A percentile compares a stretch with the other conserved stretches of the same genome.
Conservation (phyloP, 2,113 vertebrate species). For the Tyto alba region DNA sequence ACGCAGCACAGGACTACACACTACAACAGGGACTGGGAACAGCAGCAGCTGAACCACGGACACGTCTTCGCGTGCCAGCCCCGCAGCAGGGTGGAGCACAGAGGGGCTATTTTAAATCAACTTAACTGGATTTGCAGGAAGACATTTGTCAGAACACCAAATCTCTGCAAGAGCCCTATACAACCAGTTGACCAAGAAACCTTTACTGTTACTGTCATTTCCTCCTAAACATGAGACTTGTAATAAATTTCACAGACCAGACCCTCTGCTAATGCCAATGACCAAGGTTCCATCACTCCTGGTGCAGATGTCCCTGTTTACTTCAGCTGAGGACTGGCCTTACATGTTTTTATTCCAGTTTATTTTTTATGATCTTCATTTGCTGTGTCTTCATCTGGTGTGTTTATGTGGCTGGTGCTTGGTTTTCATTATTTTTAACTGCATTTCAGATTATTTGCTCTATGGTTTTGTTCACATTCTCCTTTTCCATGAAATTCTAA, state of each 20-base stretch:
- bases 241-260: neutral
- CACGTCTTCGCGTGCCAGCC: fast-evolving
- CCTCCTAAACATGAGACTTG: neutral
- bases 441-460: conserved; percentile 41
- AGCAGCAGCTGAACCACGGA: neutral
- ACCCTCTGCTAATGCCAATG: neutral
- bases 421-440: conserved; percentile 46
- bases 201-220: conserved; percentile 23
- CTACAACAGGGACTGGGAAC: fast-evolving
- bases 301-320: neutral
- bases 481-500: conserved; percentile 57
- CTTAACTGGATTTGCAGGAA: neutral
- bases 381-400: conserved; percentile 38
- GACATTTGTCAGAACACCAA: neutral
- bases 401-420: conserved; percentile 24
- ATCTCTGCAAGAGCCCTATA: neutral
- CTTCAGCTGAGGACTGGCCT: neutral
- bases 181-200: neutral
- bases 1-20: fast-evolving
- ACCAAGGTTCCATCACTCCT: neutral
- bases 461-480: conserved; percentile 31
- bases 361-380: conserved; percentile 25
- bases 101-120: neutral
- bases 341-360: conserved; percentile 42
- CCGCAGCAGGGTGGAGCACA: neutral